Evolutionary conservation across 2,888 invertebrate species (phyloP), one percentile per base, ranked within the genome.

Genomic region (Drosophila monieri): DNA sequence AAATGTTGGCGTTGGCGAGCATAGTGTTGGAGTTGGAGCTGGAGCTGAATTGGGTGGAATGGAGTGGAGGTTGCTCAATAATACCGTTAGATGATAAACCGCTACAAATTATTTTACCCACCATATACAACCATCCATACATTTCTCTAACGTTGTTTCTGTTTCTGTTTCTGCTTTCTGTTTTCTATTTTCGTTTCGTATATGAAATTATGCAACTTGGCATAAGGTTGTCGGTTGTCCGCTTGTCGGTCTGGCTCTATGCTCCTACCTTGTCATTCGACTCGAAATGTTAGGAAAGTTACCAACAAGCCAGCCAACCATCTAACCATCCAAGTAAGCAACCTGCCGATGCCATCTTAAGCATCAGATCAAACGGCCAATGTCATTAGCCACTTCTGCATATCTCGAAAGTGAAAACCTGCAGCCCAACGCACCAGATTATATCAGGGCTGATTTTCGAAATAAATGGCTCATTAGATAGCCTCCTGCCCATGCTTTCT

Each of bases 11-110:
- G 73, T 62, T 78, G 73, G 79, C 77, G 73, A 71, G 80, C 43
- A 25, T 25, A 37, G 27, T 68, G 79, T 78, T 76, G 64, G 79
- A 65, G 79, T 39, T 39, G 46, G n/a, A 12, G 5, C 5, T 30
- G 12, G 48, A 32, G 18, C n/a, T 32, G 49, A 25, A 12, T 14
- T 56, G 44, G 37, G 46, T 52, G 69, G 44, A 83, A 79, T 79
- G 77, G 78, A 65, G 64, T 62, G 21, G 59, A 76, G 80, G 85
- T 81, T 88, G 88, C 81, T 73, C 88, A 86, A 81, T 77, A 86
- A 74, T 74, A 74, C 88, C 88, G 81, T 86, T 77, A 73, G 80
- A 85, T 78, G 88, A 83, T 88, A 83, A 86, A 87, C 88, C 88
- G 88, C 88, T 80, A 84, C 88, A 88, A 83, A 83, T 85, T 70